Evolutionary conservation across 2,797 vertebrate species (phyloP), one percentile per base, ranked within the genome.

Genomic region (Aulostomus chinensis): DNA sequence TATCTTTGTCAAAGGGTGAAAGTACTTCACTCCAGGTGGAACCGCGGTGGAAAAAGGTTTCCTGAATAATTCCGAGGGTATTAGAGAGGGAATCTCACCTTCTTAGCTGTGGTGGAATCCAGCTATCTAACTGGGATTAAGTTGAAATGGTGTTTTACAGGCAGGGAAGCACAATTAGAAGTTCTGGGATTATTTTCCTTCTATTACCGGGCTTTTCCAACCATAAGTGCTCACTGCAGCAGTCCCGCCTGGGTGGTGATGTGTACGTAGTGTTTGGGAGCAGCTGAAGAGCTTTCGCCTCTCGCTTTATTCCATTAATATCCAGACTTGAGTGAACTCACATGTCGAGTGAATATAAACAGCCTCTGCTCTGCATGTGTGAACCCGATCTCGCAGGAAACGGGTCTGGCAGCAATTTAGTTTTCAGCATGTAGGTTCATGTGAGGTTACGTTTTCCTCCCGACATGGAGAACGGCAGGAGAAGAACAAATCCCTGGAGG

Each of bases 151-250:
- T 73, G 43, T 68, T 25, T 76, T 56, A 66, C 60, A 79, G 76
- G 80, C 69, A 65, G 46, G 78, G 81, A 88, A 86, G 68, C 37
- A 66, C 85, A 89, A 88, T 90, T 88, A 86, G 76, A 85, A 80
- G 43, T 59, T 47, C 45, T 34, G 26, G 54, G 64, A 72, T 82
- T 83, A 78, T 67, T 73, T 22, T 14, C 15, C 55, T 50, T 31
- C 63, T 67, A 46, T 48, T 29, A 55, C 46, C 4, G 1, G 6
- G 16, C 48, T 58, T 38, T 31, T 54, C 20, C 11, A 43, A 26
- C 40, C 9, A 4, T 6, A 14, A 11, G 47, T 24, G 45, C 37
- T 51, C 45, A 40, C 54, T n/a, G 39, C 54, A 52, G 47, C 51
- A 39, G 40, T 66, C 63, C 35, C 2, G 49, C 41, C 9, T 48